Evolutionary conservation across 2,113 vertebrate species (phyloP), one percentile per base, ranked within the genome.

Genomic region (Tor tambroides): DNA sequence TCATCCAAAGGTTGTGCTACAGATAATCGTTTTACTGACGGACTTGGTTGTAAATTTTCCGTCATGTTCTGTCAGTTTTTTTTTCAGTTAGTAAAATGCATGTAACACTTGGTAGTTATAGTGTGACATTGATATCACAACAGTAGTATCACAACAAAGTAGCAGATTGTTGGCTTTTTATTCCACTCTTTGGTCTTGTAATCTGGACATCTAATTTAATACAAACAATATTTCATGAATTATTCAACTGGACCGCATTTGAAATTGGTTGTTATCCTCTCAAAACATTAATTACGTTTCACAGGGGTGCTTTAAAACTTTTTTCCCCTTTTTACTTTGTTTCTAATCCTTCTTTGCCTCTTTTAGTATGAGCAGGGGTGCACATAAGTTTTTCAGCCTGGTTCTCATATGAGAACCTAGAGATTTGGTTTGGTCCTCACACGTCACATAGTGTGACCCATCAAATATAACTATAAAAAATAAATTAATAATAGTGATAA

Each of bases 1-100:
- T 32, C 76, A 51, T 78, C 5, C 26, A 51, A 49, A 78, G 76
- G 76, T 78, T 78, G 49, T 54, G 28, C 76, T 54, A 54, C 26
- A 28, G 54, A 30, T 78, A 12, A 28, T 49, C 2, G 1, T 19
- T 26, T 7, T 49, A 46, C 76, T 54, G 46, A 78, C 9, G 2
- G 67, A 38, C 30, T 71, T 35, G 67, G 9, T 41, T n/a, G 35
- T 74, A 78, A 3, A 78, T 78, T 78, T 78, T 54, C 49, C 15
- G 5, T 78, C 76, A 32, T 78, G 46, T 76, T 49, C 43, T 54
- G 51, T 21, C 15, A 19, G 17, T 2, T 19, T 54, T 54, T 54
- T 54, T 54, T 54, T 54, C 19, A 19, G 6, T 49, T n/a, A n/a
- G 12, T 26, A n/a, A 49, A 38, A 72, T 72, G 17, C 65, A 71